Percentiles rank a stretch among this genome's conserved stretches.
phyloP scores from a whole-genome alignment of 2,113 vertebrate species.

The Aphyosemion australe region DNA sequence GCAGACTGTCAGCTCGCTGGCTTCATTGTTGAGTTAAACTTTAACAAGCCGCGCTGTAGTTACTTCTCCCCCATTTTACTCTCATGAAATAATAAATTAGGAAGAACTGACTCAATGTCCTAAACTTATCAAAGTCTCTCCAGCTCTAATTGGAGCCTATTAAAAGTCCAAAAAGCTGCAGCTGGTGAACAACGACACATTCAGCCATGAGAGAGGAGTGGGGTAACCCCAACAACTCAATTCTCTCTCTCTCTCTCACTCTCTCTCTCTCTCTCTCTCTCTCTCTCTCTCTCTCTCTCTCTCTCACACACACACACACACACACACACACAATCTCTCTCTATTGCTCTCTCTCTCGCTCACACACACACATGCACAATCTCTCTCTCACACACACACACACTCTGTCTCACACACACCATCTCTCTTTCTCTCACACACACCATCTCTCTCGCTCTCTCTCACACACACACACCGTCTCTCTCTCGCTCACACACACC shows the following conservation, averaged over 20 bases:
- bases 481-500: background rate
- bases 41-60: too few relatives aligned
- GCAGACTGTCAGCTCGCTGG: too few relatives aligned
- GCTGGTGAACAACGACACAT: slow-evolving; percentile 19
- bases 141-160: slow-evolving; percentile 45
- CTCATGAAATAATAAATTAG: slow-evolving; percentile 26
- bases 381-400: background rate
- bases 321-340: background rate
- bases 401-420: too few relatives aligned
- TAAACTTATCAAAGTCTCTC: slow-evolving; percentile 36
- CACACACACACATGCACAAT: background rate
- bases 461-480: background rate
- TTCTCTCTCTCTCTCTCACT: slow-evolving; percentile 8
- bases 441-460: background rate
- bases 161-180: slow-evolving; percentile 34
- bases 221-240: slow-evolving; percentile 1
- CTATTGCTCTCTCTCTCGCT: background rate
- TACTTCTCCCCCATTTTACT: too few relatives aligned
- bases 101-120: slow-evolving; percentile 12
- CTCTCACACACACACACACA: slow-evolving; percentile 1
- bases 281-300: background rate
- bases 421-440: too few relatives aligned
- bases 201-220: background rate
- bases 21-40: too few relatives aligned
- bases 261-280: too few relatives aligned